Base-by-base conservation (phyloP, 2,797 vertebrate species). In the Chiroxiphia lanceolata region DNA sequence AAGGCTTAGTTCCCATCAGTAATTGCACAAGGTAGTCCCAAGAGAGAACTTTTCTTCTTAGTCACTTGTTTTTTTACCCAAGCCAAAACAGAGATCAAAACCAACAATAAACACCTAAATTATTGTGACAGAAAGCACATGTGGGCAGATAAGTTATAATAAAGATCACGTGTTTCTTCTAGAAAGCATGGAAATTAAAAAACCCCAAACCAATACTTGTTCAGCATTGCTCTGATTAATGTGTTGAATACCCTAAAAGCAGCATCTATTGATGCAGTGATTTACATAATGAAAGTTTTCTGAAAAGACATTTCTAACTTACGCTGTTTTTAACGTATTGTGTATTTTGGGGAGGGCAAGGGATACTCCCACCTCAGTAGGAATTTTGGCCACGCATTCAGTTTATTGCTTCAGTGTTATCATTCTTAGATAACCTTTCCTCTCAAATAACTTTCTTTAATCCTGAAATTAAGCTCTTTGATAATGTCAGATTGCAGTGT, bases 1-100 rank as follows among this genome's bases (percentile, higher is more conserved):
- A 63, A 85, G 88, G 54, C 54, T 90, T 75, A 34, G 7, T 87
- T 95, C 25, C 59, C 36, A 50, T 82, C 74, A 56, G 42, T 95
- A 89, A 87, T 93, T 75, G 67, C 5, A 2, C 63, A 87, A 70
- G 31, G 61, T 90, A 54, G 51, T 93, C 14, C 75, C 31, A 22
- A 77, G 67, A 88, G 70, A 87, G 63, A 63, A 61, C 45, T 56
- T 88, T 94, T 89, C 38, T 89, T 94, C 95, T 93, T 87, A 96
- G 74, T 90, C 40, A 29, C 26, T 94, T 76, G 29, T 51, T 93
- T 92, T 51, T 94, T 94, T 56, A 71, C 64, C 72, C 88, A 83
- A 78, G 70, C 72, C 78, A 91, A 91, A 91, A 75, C 77, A 91
- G 53, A 47, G 78, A 87, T 89, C 26, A 87, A 59, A 96, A 84